Percentiles rank a stretch among this genome's conserved stretches.
These are phyloP conservation scores for crab-eating macaque (Macaca fascicularis) DNA, from an alignment of 2,113 vertebrate species.

Conservation along the genomic window DNA sequence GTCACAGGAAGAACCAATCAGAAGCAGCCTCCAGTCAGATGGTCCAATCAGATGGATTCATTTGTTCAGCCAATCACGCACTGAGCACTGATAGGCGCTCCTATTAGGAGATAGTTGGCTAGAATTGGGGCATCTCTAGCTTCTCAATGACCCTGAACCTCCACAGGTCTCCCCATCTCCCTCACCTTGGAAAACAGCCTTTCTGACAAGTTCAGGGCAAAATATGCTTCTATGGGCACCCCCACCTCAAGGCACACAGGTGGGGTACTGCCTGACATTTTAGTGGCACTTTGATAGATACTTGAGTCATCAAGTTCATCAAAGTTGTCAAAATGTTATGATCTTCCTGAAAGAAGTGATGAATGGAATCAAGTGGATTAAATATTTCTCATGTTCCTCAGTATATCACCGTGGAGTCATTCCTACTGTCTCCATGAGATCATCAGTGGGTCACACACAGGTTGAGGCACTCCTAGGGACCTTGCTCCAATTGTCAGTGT, in stretches of 20 bases:
- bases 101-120: neutral
- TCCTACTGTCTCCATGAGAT: neutral
- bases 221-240: neutral
- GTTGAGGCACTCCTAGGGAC: neutral
- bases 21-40: neutral
- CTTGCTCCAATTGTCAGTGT: neutral
- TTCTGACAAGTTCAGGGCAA: neutral
- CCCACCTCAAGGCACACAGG: neutral
- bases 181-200: neutral
- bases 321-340: constrained; percentile 51
- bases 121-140: neutral
- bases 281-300: neutral
- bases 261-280: neutral
- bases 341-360: constrained; percentile 12
- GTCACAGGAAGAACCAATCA: neutral
- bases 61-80: neutral
- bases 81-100: neutral
- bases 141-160: neutral
- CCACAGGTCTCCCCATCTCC: neutral
- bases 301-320: neutral
- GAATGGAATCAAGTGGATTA: neutral
- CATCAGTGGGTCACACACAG: neutral
- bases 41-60: neutral
- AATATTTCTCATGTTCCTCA: neutral
- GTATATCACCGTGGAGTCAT: neutral